Evolutionary conservation across 2,797 vertebrate species (phyloP).

Genomic region (Mus minutoides): DNA sequence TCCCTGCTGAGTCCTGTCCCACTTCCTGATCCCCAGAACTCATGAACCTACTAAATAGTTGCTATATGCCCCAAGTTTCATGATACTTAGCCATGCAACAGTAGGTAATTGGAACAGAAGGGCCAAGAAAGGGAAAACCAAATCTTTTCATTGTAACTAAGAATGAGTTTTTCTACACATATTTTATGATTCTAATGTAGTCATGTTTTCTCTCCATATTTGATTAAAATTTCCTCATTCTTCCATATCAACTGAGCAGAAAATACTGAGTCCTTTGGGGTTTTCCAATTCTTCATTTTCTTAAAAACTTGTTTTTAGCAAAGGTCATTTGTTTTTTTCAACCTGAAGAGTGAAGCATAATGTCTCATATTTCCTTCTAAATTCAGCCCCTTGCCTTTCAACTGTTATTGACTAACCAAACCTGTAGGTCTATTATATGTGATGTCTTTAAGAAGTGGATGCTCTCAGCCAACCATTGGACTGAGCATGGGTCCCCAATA

Average conservation of each 20-base stretch:
- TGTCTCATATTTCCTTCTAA: background rate
- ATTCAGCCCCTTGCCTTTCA: background rate
- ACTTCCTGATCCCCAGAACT: background rate
- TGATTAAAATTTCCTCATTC: background rate
- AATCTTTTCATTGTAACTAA: conserved; percentile 9
- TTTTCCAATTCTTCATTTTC: background rate
- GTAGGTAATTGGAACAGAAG: background rate
- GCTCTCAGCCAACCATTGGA: no score
- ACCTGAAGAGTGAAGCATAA: background rate
- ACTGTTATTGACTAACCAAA: background rate
- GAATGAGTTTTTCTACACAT: background rate
- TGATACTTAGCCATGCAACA: conserved; percentile 24
- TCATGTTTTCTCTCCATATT: background rate
- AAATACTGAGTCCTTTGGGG: background rate
- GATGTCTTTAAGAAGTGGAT: no score
- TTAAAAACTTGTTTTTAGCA: background rate
- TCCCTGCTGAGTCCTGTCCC: background rate
- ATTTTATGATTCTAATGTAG: background rate
- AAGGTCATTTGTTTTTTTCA: background rate
- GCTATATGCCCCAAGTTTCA: background rate
- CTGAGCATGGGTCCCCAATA: no score
- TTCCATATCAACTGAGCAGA: background rate
- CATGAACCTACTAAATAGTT: background rate
- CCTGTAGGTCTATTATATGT: background rate
- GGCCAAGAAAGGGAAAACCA: background rate